Percentiles rank a stretch among this genome's conserved stretches.
Evolutionary conservation across 2,888 invertebrate species (phyloP).

Genomic region (Matsumyia berberina): DNA sequence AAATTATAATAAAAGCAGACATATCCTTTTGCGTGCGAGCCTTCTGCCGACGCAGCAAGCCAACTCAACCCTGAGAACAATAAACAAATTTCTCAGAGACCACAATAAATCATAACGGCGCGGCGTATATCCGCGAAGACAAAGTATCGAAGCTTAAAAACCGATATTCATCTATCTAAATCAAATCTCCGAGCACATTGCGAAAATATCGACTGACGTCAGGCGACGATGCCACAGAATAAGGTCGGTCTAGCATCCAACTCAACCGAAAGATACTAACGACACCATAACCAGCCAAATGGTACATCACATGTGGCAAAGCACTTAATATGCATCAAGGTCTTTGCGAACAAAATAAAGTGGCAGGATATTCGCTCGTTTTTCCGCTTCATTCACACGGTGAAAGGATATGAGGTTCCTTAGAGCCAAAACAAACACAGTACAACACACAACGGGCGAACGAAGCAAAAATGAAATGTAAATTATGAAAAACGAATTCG

Average conservation of each 20-base stretch:
- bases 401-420: conserved; percentile 11
- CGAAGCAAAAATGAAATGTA: conserved; percentile 32
- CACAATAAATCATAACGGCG: conserved; percentile 49
- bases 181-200: conserved; percentile 21
- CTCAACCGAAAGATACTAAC: conserved; percentile 27
- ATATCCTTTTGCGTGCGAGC: too few relatives aligned
- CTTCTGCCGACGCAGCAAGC: neutral
- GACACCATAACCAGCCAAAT: conserved; percentile 50
- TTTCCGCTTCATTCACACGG: conserved; percentile 17
- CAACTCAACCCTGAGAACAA: conserved; percentile 1
- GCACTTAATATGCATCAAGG: conserved; percentile 51
- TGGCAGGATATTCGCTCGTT: conserved; percentile 25
- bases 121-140: neutral
- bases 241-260: neutral
- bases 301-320: conserved; percentile 38
- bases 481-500: conserved; percentile 37
- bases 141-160: conserved; percentile 16
- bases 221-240: neutral
- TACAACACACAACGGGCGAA: neutral
- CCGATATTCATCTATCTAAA: conserved; percentile 43
- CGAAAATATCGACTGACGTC: conserved; percentile 20
- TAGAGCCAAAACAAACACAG: conserved; percentile 7
- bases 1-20: too few relatives aligned
- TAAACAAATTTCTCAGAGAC: conserved; percentile 34
- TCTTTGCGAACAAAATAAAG: conserved; percentile 1